These are phyloP conservation scores for Phataginus tricuspis DNA, from an alignment of 2,797 vertebrate species.

Conservation along the genomic window DNA sequence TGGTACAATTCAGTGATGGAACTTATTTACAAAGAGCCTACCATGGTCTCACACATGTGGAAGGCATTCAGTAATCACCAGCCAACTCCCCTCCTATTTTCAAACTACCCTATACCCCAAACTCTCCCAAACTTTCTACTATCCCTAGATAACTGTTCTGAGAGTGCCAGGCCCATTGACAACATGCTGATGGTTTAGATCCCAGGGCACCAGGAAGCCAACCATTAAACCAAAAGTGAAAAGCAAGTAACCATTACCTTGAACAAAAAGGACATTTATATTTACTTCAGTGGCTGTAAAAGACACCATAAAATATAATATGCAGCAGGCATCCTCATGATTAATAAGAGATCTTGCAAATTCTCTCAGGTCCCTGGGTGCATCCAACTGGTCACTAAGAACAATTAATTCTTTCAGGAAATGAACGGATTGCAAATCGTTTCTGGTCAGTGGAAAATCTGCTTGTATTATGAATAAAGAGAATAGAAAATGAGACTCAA, in stretches of 20 bases:
- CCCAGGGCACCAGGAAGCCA: conserved; percentile 24
- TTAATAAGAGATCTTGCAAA: conserved; percentile 67
- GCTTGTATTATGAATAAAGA: background rate
- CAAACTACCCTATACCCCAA: background rate
- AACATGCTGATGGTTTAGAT: conserved; percentile 26
- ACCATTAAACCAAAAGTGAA: conserved; percentile 54
- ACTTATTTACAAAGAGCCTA: background rate
- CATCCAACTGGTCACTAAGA: conserved; percentile 67
- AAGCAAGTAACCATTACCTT: conserved; percentile 61
- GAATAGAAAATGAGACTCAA: conserved; percentile 38
- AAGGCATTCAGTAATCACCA: background rate
- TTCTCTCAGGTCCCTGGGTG: conserved; percentile 36
- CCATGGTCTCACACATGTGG: background rate
- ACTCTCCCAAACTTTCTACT: background rate
- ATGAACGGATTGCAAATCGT: conserved; percentile 30
- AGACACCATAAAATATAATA: conserved; percentile 70
- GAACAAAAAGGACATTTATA: conserved; percentile 65
- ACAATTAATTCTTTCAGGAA: conserved; percentile 69
- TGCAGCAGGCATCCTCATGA: conserved; percentile 38
- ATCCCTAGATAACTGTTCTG: background rate
- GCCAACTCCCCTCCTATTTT: background rate
- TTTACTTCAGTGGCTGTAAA: conserved; percentile 71
- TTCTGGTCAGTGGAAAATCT: conserved; percentile 55
- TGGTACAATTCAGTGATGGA: background rate
- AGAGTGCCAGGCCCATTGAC: background rate